Percentiles rank a stretch among this genome's conserved stretches.
Evolutionary conservation across 2,888 invertebrate species (phyloP).

Genomic region (Drosophila infuscata): DNA sequence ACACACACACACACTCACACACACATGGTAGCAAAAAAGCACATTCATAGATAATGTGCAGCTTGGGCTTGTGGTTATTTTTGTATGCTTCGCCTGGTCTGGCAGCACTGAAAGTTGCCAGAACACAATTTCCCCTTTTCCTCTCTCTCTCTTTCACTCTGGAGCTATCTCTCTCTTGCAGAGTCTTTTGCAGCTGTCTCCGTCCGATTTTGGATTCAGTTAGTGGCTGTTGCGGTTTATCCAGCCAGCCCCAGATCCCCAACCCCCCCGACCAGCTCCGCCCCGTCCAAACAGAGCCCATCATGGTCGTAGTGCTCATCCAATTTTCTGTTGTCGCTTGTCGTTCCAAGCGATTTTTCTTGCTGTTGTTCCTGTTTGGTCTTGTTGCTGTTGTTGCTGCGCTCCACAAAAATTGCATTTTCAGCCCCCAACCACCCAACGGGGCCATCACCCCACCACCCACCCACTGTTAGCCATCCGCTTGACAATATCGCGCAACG

Average conservation of each 20-base stretch:
- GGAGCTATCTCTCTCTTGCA: neutral
- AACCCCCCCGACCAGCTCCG: neutral
- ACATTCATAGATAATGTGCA: constrained; percentile 82
- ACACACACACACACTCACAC: constrained; percentile 12
- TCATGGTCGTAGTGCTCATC: constrained; percentile 61
- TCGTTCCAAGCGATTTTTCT: constrained; percentile 53
- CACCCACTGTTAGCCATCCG: constrained; percentile 18
- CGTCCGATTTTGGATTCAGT: constrained; percentile 46
- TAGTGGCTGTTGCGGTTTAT: constrained; percentile 36
- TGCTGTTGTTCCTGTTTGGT: constrained; percentile 5
- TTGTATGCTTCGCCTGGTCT: constrained; percentile 77
- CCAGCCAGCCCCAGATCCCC: constrained; percentile 14
- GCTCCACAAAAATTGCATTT: constrained; percentile 78
- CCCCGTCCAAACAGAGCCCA: neutral
- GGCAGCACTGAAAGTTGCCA: constrained; percentile 39
- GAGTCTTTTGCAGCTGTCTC: neutral
- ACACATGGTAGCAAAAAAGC: constrained; percentile 28
- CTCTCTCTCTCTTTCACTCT: neutral
- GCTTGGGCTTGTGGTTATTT: constrained; percentile 78
- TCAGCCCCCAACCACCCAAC: constrained; percentile 33
- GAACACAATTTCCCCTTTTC: constrained; percentile 20
- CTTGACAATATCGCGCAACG: constrained; percentile 78
- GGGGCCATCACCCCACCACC: neutral
- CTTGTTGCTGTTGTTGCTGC: constrained; percentile 32
- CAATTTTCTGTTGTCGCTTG: constrained; percentile 76